phyloP scores from a whole-genome alignment of 2,113 vertebrate genomes.

The Galeopterus variegatus region DNA sequence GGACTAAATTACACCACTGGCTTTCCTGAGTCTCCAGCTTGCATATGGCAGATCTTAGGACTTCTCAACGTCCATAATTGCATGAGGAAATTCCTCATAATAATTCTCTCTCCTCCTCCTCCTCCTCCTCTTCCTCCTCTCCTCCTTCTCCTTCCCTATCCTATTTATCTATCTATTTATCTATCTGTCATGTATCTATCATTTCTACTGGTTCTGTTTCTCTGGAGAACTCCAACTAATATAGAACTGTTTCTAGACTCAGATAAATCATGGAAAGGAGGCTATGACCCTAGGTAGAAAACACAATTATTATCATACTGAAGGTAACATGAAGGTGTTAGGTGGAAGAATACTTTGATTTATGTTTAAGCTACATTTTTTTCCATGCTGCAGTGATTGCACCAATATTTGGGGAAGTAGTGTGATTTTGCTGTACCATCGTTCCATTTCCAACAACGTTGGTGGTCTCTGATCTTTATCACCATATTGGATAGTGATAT shows the following conservation, averaged over 20 bases:
- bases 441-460: neutral
- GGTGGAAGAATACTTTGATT: too few species aligned
- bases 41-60: neutral
- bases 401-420: neutral
- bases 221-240: neutral
- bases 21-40: neutral
- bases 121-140: rapidly evolving
- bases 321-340: neutral
- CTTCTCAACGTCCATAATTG: neutral
- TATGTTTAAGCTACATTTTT: neutral
- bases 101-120: neutral
- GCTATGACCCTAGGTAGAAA: too few species aligned
- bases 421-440: neutral
- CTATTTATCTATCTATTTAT: too few species aligned
- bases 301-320: neutral
- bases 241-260: neutral
- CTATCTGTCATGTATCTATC: too few species aligned
- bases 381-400: neutral
- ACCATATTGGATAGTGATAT: neutral
- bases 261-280: too few species aligned
- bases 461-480: neutral
- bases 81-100: neutral
- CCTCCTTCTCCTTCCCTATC: neutral
- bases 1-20: neutral
- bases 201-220: neutral